Percentiles rank a stretch among this genome's conserved stretches.
Evolutionary conservation across 2,888 invertebrate species (phyloP).

Genomic region (Rhamnusium bicolor): DNA sequence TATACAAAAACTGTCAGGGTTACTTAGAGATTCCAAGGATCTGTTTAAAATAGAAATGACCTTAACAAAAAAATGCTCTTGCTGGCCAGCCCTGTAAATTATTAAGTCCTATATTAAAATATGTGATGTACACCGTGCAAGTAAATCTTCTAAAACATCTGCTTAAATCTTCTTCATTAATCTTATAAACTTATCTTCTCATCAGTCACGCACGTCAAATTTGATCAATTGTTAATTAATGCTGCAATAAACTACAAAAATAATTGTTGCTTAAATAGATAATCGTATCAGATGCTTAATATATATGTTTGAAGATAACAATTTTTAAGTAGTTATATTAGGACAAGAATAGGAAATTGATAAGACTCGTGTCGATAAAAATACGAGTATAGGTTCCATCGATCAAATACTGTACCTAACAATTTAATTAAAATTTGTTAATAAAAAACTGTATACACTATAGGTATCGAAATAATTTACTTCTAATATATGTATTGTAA

Average conservation of each 20-base stretch:
- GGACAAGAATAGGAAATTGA: background rate
- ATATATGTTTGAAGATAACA: background rate
- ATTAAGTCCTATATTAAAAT: background rate
- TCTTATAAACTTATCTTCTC: background rate
- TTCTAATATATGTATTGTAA: background rate
- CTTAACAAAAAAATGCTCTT: too few relatives aligned
- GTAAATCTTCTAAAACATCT: background rate
- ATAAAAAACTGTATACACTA: too few relatives aligned
- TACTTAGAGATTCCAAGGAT: too few relatives aligned
- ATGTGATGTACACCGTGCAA: background rate
- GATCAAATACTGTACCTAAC: background rate
- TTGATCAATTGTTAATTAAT: background rate
- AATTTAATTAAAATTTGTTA: background rate
- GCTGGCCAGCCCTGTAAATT: background rate
- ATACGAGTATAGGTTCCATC: background rate
- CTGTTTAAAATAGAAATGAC: too few relatives aligned
- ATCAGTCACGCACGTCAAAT: background rate
- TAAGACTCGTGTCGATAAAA: background rate
- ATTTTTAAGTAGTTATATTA: background rate
- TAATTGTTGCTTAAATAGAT: background rate
- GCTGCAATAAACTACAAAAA: background rate
- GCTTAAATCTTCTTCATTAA: background rate
- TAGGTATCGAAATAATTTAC: too few relatives aligned
- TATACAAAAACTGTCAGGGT: too few relatives aligned
- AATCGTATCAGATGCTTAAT: background rate